These are phyloP conservation scores for Geodia barretti DNA, from an alignment of 37 sponge, comb jelly and placozoan genomes.

Conservation along the genomic window DNA sequence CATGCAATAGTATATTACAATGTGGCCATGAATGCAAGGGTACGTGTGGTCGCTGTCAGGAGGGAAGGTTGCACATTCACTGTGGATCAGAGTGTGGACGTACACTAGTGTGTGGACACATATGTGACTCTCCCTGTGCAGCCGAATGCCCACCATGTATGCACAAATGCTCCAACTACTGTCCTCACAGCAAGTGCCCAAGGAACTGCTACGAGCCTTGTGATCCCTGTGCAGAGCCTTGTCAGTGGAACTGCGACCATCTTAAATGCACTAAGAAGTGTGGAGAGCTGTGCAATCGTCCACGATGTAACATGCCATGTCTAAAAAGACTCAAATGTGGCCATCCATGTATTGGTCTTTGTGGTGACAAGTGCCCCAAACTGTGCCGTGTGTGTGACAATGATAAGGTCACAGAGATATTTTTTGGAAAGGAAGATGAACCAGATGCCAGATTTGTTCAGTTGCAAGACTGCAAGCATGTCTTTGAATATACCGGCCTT, in stretches of 20 bases:
- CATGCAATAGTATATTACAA: conserved; percentile 37
- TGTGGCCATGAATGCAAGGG: conserved; percentile 82
- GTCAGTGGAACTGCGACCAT: conserved; percentile 41
- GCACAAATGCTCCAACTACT: conserved; percentile 68
- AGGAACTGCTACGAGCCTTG: conserved; percentile 78
- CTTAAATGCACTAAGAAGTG: conserved; percentile 48
- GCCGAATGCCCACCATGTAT: conserved; percentile 74
- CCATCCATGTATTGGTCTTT: conserved; percentile 70
- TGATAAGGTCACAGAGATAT: conserved; percentile 46
- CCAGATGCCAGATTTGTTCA: conserved; percentile 77
- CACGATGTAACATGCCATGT: conserved; percentile 61
- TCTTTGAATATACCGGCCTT: conserved; percentile 79
- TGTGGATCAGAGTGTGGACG: conserved; percentile 72
- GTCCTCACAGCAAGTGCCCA: conserved; percentile 76
- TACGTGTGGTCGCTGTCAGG: conserved; percentile 62
- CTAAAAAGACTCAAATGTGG: conserved; percentile 48
- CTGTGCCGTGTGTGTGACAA: conserved; percentile 55
- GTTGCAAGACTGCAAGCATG: conserved; percentile 81
- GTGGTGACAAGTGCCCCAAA: conserved; percentile 71
- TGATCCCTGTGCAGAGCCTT: conserved; percentile 52
- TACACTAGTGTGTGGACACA: conserved; percentile 81
- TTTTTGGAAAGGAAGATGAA: conserved; percentile 36
- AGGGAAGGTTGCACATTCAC: conserved; percentile 75
- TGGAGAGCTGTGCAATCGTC: conserved; percentile 53
- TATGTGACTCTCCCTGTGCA: conserved; percentile 71